A percentile compares a stretch with the other conserved stretches of the same genome.
phyloP scores from a whole-genome alignment of 37 sponge, comb jelly and placozoan genomes.

The Hormiphora californensis region DNA sequence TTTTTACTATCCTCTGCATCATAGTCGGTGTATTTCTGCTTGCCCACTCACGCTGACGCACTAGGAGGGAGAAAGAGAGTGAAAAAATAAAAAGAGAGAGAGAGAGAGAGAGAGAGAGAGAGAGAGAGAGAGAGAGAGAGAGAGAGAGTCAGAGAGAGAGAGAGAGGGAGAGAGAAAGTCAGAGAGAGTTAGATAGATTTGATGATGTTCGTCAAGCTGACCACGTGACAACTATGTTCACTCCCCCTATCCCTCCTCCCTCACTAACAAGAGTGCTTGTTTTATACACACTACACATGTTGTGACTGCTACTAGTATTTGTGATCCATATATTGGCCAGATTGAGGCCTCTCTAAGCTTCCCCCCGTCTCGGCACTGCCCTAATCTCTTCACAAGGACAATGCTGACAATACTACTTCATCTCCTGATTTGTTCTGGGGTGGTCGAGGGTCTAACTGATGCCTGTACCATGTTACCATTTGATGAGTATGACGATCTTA shows the following conservation, averaged over 20 bases:
- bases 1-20: too few species aligned
- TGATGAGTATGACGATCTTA: constrained; percentile 10
- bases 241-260: neutral
- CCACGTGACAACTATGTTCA: neutral
- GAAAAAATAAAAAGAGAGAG: neutral
- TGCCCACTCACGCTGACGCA: too few species aligned
- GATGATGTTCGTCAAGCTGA: neutral
- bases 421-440: neutral
- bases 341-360: too few species aligned
- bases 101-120: neutral
- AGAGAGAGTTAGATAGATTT: neutral
- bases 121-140: neutral
- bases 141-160: neutral
- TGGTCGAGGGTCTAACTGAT: constrained; percentile 1
- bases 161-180: neutral
- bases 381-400: too few species aligned
- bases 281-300: too few species aligned
- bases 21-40: too few species aligned
- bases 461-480: constrained; percentile 52
- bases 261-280: neutral
- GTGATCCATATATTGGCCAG: too few species aligned
- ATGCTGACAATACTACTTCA: neutral
- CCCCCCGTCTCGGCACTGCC: too few species aligned
- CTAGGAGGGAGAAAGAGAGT: neutral
- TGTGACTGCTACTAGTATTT: too few species aligned